Evolutionary conservation across 2,113 vertebrate species (phyloP).

Genomic region (Caracal caracal): DNA sequence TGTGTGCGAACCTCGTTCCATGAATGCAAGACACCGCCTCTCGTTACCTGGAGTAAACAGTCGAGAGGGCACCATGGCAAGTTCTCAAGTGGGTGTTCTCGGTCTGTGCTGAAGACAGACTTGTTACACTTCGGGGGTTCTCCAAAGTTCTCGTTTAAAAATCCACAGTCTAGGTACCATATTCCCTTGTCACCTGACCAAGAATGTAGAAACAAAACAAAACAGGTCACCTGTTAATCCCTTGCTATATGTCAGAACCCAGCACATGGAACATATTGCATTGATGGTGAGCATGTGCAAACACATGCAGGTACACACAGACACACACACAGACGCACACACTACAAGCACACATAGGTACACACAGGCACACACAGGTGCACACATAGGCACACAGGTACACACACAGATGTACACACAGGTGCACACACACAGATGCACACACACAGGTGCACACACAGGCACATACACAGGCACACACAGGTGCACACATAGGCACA

Average conservation of each 20-base stretch:
- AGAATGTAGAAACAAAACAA: not conserved
- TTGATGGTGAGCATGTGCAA: too few species aligned
- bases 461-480: not conserved
- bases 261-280: rapidly evolving
- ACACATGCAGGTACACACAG: rapidly evolving
- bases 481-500: too few species aligned
- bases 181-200: not conserved
- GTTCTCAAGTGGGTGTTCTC: not conserved
- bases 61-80: not conserved
- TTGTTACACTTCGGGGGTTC: not conserved
- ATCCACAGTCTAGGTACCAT: not conserved
- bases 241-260: not conserved
- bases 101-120: not conserved
- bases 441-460: not conserved
- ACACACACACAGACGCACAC: rapidly evolving
- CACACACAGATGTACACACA: too few species aligned
- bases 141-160: constrained; percentile 22
- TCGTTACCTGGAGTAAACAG: not conserved
- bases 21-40: not conserved
- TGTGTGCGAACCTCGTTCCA: not conserved
- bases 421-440: not conserved
- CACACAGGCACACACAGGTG: too few species aligned
- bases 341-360: not conserved
- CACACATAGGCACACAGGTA: not conserved
- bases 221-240: not conserved